Conservation (phyloP, 2,888 invertebrate species). For the Andrena camellia region DNA sequence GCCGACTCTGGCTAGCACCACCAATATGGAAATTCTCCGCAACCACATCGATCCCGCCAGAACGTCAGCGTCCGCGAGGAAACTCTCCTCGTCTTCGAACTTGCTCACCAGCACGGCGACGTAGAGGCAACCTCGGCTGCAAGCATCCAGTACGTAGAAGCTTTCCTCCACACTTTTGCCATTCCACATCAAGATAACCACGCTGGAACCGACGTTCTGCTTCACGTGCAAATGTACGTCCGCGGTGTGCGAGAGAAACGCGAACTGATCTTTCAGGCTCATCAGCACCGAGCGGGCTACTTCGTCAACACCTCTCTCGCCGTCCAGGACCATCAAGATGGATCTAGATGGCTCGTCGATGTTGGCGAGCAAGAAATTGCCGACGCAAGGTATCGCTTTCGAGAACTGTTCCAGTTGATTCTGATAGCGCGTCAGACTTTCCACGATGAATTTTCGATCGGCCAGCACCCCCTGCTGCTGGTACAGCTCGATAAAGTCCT, state of each 20-base stretch:
- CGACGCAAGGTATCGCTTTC: constrained; percentile 59
- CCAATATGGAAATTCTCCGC: constrained; percentile 58
- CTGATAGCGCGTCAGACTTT: neutral
- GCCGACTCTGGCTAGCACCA: constrained; percentile 63
- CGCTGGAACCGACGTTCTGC: constrained; percentile 29
- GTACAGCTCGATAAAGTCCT: neutral
- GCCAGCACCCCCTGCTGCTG: neutral
- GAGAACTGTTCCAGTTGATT: neutral
- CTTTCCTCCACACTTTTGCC: constrained; percentile 43
- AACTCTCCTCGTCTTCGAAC: constrained; percentile 59
- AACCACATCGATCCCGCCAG: constrained; percentile 66
- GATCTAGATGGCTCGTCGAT: constrained; percentile 34
- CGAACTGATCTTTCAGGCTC: neutral
- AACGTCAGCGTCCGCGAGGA: constrained; percentile 62
- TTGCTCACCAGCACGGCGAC: constrained; percentile 56
- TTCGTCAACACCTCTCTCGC: neutral
- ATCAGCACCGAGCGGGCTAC: constrained; percentile 42
- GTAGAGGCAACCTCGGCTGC: constrained; percentile 68
- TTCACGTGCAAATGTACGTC: neutral
- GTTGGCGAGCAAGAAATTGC: constrained; percentile 55
- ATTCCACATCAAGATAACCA: constrained; percentile 66
- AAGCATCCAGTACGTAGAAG: constrained; percentile 57
- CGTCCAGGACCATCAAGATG: constrained; percentile 53
- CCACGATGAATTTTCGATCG: constrained; percentile 33
- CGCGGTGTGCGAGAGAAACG: neutral